phyloP scores from a whole-genome alignment of 2,797 vertebrate genomes.

The Fratercula arctica region DNA sequence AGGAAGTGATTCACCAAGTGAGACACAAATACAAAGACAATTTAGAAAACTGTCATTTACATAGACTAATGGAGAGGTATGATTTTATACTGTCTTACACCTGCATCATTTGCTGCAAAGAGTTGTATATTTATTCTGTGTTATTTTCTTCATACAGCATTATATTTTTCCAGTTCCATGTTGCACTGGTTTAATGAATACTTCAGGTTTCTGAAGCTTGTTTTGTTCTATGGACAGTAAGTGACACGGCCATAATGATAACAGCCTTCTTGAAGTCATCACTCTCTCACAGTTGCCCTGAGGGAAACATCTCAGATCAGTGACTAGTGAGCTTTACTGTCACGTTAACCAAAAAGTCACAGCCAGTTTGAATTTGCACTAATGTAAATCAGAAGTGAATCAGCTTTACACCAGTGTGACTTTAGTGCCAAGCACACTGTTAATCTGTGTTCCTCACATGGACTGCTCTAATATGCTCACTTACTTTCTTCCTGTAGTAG shows the following conservation, averaged over 20 bases:
- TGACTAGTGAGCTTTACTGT: background rate
- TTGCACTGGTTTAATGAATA: background rate
- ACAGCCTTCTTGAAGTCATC: slow-evolving; percentile 30
- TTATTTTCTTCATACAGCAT: background rate
- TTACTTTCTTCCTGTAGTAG: background rate
- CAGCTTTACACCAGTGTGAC: background rate
- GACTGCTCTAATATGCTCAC: background rate
- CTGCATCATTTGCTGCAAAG: background rate
- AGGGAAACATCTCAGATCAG: background rate
- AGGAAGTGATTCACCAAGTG: slow-evolving; percentile 30
- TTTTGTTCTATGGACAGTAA: slow-evolving; percentile 11
- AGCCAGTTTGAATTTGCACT: slow-evolving; percentile 6
- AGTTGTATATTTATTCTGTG: background rate
- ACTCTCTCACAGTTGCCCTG: background rate
- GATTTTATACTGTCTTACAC: background rate
- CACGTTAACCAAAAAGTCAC: slow-evolving; percentile 21
- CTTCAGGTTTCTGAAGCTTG: background rate
- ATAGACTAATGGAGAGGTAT: background rate
- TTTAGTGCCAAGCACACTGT: background rate
- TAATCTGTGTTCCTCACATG: background rate
- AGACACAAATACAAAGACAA: background rate
- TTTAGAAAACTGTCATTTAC: background rate
- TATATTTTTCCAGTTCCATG: rapidly evolving
- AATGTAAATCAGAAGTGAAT: background rate
- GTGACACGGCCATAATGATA: background rate